These are phyloP conservation scores for Phycodurus eques DNA, from an alignment of 2,113 vertebrate genomes.

Conservation along the genomic window DNA sequence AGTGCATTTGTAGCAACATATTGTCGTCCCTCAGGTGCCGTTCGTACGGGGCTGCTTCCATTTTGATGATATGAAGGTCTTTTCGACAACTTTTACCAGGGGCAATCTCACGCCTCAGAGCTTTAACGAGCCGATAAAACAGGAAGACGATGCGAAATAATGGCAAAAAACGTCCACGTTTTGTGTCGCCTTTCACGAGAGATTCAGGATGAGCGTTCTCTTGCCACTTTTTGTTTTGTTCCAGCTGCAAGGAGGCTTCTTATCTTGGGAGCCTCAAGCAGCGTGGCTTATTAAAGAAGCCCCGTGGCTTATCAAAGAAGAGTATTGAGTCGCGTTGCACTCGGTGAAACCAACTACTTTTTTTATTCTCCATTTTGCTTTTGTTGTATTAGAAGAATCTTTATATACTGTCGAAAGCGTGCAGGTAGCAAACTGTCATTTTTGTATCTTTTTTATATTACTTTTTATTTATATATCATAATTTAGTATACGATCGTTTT, in stretches of 20 bases:
- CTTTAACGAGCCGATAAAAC: not conserved
- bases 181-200: not conserved
- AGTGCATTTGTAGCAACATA: not conserved
- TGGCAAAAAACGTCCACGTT: not conserved
- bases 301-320: not conserved
- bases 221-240: constrained; percentile 7
- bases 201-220: not conserved
- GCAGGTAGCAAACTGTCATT: not conserved
- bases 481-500: no score
- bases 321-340: not conserved
- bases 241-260: constrained; percentile 29
- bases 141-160: not conserved
- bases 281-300: constrained; percentile 37
- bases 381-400: not conserved
- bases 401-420: not conserved
- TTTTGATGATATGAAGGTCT: not conserved
- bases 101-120: not conserved
- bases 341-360: not conserved
- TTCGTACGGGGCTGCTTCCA: not conserved
- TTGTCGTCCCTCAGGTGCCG: not conserved
- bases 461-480: no score
- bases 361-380: not conserved
- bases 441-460: no score
- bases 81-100: not conserved
- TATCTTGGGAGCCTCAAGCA: constrained; percentile 48